Evolutionary conservation across 1,140 invertebrate species (phyloP), one percentile per base, ranked within the genome.

Genomic region (Micrasema longulum): DNA sequence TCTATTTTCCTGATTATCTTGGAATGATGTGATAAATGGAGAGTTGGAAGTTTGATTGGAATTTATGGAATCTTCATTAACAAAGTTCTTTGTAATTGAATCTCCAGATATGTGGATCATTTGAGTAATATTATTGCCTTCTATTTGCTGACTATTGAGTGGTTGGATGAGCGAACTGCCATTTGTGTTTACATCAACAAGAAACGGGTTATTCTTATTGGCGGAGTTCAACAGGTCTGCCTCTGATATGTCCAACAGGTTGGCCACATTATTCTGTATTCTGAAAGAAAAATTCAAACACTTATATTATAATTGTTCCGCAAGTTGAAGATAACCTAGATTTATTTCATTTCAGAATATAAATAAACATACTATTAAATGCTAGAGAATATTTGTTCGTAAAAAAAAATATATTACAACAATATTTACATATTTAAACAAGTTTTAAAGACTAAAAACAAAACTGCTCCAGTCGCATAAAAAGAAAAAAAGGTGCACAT

Each of bases 201-300:
- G 79, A 76, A 84, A 84, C 9, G 84, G 80, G 63, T 81, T 82
- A 75, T 80, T 84, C 80, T 84, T 85, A 74, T 83, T 84, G n/a
- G n/a, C n/a, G 79, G 83, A 87, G 82, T 86, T 88, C 77, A 88
- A 80, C 76, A 84, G 82, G 76, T 89, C 87, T 81, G 87, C 84
- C 75, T 86, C 84, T 78, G 83, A 83, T 76, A 86, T 79, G 78
- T 86, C 84, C 81, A 86, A 83, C 73, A 85, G 80, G 80, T 84
- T 85, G 81, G 85, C 85, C 78, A 84, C 83, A 82, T 85, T 85
- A 80, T 86, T 85, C 79, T 85, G 83, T 74, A 83, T 86, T 79
- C 83, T 86, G 83, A 74, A 84, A 78, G 9, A 20, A 26, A 69
- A 71, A 62, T 45, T 14, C n/a, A n/a, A n/a, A n/a, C n/a, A n/a